Percentiles rank a stretch among this genome's conserved stretches.
Conservation (phyloP, 2,797 vertebrate species). For the Pseudotriccus pelzelni region DNA sequence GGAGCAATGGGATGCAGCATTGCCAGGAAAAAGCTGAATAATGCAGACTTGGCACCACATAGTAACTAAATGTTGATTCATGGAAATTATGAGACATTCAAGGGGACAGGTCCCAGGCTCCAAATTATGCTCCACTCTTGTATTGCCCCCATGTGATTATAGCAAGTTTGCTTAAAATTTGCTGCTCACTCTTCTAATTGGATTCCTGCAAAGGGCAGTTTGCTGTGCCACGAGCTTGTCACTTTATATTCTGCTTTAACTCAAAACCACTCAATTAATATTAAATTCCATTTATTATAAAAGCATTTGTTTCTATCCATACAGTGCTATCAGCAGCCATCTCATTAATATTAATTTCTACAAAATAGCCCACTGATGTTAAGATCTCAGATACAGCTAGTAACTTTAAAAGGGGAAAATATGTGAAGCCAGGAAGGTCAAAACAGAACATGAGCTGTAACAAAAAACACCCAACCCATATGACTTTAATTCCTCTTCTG, state of each 20-base stretch:
- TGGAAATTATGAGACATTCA: conserved; percentile 47
- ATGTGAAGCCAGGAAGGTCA: conserved; percentile 4
- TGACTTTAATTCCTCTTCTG: background rate
- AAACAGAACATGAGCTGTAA: conserved; percentile 4
- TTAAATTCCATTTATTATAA: conserved; percentile 59
- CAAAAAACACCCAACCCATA: background rate
- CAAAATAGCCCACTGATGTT: conserved; percentile 31
- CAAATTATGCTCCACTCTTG: conserved; percentile 38
- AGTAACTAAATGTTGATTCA: conserved; percentile 30
- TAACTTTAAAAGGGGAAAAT: conserved; percentile 31
- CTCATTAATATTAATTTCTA: conserved; percentile 73
- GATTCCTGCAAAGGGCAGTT: conserved; percentile 50
- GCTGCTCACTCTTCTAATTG: conserved; percentile 61
- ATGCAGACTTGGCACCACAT: background rate
- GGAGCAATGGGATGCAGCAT: background rate
- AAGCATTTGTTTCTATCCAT: conserved; percentile 40
- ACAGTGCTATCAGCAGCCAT: conserved; percentile 40
- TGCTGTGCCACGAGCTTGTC: conserved; percentile 15
- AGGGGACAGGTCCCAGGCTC: conserved; percentile 29
- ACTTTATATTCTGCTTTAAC: conserved; percentile 58
- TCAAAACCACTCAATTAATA: conserved; percentile 64
- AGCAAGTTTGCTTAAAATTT: conserved; percentile 46
- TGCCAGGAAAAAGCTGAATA: background rate
- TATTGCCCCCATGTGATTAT: conserved; percentile 6
- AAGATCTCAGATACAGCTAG: conserved; percentile 27